Evolutionary conservation across 2,888 invertebrate genomes (phyloP).

Genomic region (Philereme vetulata): DNA sequence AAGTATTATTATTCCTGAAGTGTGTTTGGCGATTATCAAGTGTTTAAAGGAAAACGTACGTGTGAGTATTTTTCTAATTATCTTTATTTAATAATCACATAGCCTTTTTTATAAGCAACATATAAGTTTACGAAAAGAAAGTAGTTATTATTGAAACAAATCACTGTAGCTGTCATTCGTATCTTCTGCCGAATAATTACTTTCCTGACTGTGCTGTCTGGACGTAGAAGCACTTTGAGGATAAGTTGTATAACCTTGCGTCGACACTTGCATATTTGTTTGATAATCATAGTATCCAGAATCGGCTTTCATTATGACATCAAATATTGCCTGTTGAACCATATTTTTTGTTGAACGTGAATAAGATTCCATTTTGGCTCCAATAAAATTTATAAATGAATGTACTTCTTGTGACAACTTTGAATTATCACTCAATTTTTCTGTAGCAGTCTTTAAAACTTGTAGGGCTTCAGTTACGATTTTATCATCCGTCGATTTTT

Average conservation of each 20-base stretch:
- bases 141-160: too few species aligned
- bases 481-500: too few species aligned
- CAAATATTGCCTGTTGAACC: constrained; percentile 26
- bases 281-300: too few species aligned
- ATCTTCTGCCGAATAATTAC: too few species aligned
- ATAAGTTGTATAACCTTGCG: constrained; percentile 2
- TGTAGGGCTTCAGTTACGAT: too few species aligned
- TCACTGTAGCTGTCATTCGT: too few species aligned
- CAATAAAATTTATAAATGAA: constrained; percentile 23
- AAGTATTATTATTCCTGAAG: constrained; percentile 23
- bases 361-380: constrained; percentile 23
- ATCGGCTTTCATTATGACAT: constrained; percentile 19
- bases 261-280: too few species aligned
- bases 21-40: constrained; percentile 16
- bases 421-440: constrained; percentile 4
- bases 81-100: too few species aligned
- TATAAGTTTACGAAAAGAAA: too few species aligned
- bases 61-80: constrained; percentile 1
- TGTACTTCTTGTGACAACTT: constrained; percentile 19
- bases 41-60: too few species aligned
- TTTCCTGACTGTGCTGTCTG: too few species aligned
- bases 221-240: constrained; percentile 4
- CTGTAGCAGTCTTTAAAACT: constrained; percentile 1
- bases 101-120: too few species aligned
- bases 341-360: constrained; percentile 28